These are phyloP conservation scores for Anisognathus igniventris DNA, from an alignment of 2,797 vertebrate genomes.

Conservation along the genomic window DNA sequence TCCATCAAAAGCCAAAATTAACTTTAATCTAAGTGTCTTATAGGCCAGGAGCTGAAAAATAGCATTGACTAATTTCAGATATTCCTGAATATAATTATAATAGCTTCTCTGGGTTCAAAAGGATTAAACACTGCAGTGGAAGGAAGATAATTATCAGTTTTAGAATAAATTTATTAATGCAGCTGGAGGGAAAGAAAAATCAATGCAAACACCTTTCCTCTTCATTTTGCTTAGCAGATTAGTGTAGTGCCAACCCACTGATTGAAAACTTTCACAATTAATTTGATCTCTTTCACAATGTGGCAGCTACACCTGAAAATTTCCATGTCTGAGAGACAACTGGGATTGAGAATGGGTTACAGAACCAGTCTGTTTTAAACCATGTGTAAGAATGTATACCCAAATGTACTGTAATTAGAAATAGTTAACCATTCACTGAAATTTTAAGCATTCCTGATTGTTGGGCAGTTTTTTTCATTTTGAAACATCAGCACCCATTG, in stretches of 20 bases:
- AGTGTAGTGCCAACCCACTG: background rate
- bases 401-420: conserved; percentile 34
- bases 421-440: conserved; percentile 20
- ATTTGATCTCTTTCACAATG: background rate
- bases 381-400: background rate
- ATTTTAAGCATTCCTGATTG: conserved; percentile 36
- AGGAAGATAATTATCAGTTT: conserved; percentile 2
- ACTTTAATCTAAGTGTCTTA: background rate
- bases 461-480: conserved; percentile 22
- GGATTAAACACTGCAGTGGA: background rate
- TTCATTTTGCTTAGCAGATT: background rate
- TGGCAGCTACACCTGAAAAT: background rate
- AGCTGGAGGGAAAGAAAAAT: background rate
- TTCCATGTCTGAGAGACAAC: conserved; percentile 6
- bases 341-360: background rate
- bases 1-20: conserved; percentile 3
- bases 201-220: background rate
- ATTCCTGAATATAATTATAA: background rate
- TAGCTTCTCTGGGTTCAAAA: background rate
- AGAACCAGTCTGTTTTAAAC: conserved; percentile 44
- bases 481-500: conserved; percentile 67
- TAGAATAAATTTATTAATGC: conserved; percentile 37
- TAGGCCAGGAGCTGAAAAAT: background rate
- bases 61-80: background rate
- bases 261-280: background rate